Percentiles rank a stretch among this genome's conserved stretches.
phyloP scores from a whole-genome alignment of 1,140 invertebrate species.

The Drosophila triauraria region DNA sequence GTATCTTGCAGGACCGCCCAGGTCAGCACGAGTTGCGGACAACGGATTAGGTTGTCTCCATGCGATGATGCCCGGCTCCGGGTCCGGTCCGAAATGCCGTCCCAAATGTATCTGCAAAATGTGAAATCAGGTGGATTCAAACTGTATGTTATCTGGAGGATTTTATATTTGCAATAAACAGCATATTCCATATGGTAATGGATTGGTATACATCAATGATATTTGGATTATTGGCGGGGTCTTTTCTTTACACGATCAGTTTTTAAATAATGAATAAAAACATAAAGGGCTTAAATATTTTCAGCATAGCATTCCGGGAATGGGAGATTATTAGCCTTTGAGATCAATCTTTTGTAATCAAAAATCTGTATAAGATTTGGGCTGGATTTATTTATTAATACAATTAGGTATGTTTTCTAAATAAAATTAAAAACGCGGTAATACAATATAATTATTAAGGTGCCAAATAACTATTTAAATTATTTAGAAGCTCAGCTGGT shows the following conservation, averaged over 20 bases:
- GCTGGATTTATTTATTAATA: neutral
- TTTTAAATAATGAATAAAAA: neutral
- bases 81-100: conserved; percentile 16
- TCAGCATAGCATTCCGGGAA: too few relatives aligned
- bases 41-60: conserved; percentile 63
- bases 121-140: conserved; percentile 32
- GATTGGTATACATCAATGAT: neutral
- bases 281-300: neutral
- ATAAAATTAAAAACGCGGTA: too few relatives aligned
- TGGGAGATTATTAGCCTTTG: too few relatives aligned
- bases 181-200: conserved; percentile 1
- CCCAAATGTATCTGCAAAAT: conserved; percentile 28
- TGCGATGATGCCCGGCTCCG: conserved; percentile 2
- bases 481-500: too few relatives aligned
- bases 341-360: too few relatives aligned
- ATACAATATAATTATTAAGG: too few relatives aligned
- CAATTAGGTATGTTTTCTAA: neutral
- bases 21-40: conserved; percentile 41
- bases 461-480: too few relatives aligned
- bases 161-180: neutral
- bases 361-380: neutral
- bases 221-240: too few relatives aligned
- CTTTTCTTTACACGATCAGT: neutral
- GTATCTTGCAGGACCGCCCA: conserved; percentile 33
- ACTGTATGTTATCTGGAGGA: conserved; percentile 7